phyloP scores from a whole-genome alignment of 2,888 invertebrate species.

The Macroteleia sp. region DNA sequence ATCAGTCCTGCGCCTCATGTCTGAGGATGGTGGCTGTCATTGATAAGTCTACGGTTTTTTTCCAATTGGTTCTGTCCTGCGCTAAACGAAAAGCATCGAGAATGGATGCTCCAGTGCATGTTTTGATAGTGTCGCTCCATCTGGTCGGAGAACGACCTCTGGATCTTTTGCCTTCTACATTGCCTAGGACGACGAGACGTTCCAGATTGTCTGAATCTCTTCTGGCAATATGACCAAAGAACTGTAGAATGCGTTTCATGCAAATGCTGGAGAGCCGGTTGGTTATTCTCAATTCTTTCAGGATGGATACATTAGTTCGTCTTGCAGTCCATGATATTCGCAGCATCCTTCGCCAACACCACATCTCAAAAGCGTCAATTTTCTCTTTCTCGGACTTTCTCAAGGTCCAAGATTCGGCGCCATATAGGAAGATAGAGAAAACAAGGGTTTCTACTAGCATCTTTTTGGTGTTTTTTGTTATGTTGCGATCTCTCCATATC shows the following conservation, averaged over 20 bases:
- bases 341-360: not conserved
- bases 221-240: not conserved
- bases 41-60: not conserved
- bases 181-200: not conserved
- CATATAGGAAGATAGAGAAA: not conserved
- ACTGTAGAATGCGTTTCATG: not conserved
- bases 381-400: not conserved
- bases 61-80: not conserved
- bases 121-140: not conserved
- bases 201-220: not conserved
- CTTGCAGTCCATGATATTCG: not conserved
- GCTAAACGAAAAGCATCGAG: not conserved
- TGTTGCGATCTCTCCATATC: not conserved
- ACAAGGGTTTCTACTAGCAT: not conserved
- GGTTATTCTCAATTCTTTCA: not conserved
- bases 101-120: not conserved
- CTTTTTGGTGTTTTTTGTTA: not conserved
- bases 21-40: too few relatives aligned
- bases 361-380: conserved; percentile 2
- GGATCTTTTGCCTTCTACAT: not conserved
- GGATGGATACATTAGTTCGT: not conserved
- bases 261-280: not conserved
- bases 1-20: too few relatives aligned
- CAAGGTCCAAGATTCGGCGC: not conserved
- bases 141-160: not conserved